These are phyloP conservation scores for Notodonta ziczac DNA, from an alignment of 2,888 invertebrate species.

Conservation along the genomic window DNA sequence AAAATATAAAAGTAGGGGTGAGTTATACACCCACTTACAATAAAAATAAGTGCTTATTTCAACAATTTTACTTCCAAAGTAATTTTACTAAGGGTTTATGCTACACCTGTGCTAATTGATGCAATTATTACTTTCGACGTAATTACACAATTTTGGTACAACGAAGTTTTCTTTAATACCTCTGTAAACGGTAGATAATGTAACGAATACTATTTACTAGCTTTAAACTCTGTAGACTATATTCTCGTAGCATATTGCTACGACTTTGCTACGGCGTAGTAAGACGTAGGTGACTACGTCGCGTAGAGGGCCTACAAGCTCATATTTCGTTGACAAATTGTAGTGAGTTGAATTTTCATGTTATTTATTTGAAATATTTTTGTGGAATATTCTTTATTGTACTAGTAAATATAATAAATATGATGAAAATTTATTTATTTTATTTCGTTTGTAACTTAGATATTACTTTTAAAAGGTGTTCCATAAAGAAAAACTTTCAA, in stretches of 20 bases:
- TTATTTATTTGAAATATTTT: not conserved
- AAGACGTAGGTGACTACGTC: constrained; percentile 18
- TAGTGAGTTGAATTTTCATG: not conserved
- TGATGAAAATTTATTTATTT: not conserved
- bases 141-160: not conserved
- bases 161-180: not conserved
- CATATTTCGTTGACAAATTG: constrained; percentile 13
- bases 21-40: no score
- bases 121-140: not conserved
- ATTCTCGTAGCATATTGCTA: constrained; percentile 9
- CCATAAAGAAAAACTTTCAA: not conserved
- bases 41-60: no score
- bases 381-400: not conserved
- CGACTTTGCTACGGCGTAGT: constrained; percentile 18
- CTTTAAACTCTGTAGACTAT: not conserved
- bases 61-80: no score
- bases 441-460: no score
- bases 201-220: not conserved
- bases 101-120: not conserved
- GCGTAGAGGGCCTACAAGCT: constrained; percentile 20
- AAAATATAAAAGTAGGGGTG: no score
- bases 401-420: not conserved
- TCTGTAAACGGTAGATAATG: not conserved
- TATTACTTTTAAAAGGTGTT: no score
- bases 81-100: no score